Conservation (phyloP, 2,888 invertebrate species). For the Amorpha juglandis region DNA sequence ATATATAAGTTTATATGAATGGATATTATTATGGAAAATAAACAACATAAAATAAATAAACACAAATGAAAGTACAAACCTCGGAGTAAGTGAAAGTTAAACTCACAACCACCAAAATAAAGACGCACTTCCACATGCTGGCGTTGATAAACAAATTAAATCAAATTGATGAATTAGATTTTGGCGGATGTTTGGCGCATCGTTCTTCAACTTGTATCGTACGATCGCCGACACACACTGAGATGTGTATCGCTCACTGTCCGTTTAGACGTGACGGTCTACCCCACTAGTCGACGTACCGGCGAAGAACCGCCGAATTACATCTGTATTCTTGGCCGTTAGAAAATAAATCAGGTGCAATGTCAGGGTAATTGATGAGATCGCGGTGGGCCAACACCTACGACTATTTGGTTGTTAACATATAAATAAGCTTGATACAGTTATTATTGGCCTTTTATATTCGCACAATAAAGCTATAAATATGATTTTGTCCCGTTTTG, state of each 20-base stretch:
- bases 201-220: conserved; percentile 66
- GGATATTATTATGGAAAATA: background rate
- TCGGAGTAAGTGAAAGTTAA: conserved; percentile 68
- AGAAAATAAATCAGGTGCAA: conserved; percentile 35
- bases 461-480: background rate
- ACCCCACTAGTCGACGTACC: conserved; percentile 64
- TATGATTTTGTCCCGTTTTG: background rate
- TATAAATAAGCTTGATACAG: conserved; percentile 8
- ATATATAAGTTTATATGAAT: too few relatives aligned
- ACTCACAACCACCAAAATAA: conserved; percentile 65
- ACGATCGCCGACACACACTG: conserved; percentile 70
- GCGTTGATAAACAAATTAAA: conserved; percentile 50
- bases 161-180: conserved; percentile 55
- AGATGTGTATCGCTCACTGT: conserved; percentile 55
- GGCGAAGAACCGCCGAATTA: conserved; percentile 28
- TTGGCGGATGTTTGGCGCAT: conserved; percentile 68
- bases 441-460: conserved; percentile 3
- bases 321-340: conserved; percentile 37
- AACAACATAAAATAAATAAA: conserved; percentile 33
- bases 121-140: conserved; percentile 74
- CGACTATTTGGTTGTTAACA: conserved; percentile 5
- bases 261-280: conserved; percentile 55
- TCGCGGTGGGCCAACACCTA: background rate
- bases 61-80: conserved; percentile 60
- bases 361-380: conserved; percentile 29